Evolutionary conservation across 2,113 vertebrate genomes (phyloP), one percentile per base, ranked within the genome.

Genomic region (Pseudopodoces humilis): DNA sequence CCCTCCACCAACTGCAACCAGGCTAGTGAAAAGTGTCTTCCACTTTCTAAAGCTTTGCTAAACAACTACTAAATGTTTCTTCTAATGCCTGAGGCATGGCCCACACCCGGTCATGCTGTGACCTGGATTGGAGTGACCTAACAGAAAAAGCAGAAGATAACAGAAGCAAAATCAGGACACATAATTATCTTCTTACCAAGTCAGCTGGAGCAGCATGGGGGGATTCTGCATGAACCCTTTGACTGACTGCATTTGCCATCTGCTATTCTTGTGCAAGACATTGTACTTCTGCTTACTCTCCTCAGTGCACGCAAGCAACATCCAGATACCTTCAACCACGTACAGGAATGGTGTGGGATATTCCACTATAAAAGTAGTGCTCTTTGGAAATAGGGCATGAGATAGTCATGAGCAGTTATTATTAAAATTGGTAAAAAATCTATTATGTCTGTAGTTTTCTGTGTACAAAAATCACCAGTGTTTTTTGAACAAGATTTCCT

Each of bases 221-320:
- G 62, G 11, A 68, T 93, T 71, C 44, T 76, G 41, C 25, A 62
- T n/a, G 58, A 85, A 60, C 44, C 27, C 52, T 82, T 52, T 59
- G 60, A 95, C 84, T 59, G 35, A 81, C 35, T 92, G 65, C 64
- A 63, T 91, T 92, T 79, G 44, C 92, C 94, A 95, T 96, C 92
- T 95, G 94, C 49, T 87, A 18, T 56, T 82, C 65, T 52, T 37
- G 85, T 72, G 28, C 44, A 71, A 79, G 74, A 55, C 31, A 17
- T 14, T 49, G 41, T 39, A 5, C 17, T 86, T 77, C 39, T 71
- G 44, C 58, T 91, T 15, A 28, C n/a, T 7, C 27, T 75, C 24
- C 49, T 87, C 37, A 37, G 16, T 0, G 2, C 27, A 56, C 0
- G 0, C 49, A 71, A 90, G 7, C 11, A 64, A 8, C 50, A 81